Evolutionary conservation across 2,797 vertebrate genomes (phyloP), one percentile per base, ranked within the genome.

Genomic region (Harpagifer antarcticus): DNA sequence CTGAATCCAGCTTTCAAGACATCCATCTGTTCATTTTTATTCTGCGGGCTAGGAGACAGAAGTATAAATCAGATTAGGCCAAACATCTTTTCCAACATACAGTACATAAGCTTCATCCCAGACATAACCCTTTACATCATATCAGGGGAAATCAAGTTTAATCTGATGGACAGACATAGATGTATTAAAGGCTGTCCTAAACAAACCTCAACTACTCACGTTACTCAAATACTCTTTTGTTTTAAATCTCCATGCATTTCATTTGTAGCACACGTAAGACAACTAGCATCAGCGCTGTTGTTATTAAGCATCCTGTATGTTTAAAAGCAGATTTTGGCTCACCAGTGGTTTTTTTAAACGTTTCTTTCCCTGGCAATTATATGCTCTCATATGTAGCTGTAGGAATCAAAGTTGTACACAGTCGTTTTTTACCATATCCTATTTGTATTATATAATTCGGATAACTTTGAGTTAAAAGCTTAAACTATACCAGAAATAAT

Each of bases 1-100:
- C 17, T 6, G 49, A 77, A 52, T 78, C 31, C 43, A 53, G 79
- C 79, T 86, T 86, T 84, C 78, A 90, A 89, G 68, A 20, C 15
- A n/a, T 66, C 81, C 76, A 83, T 90, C 81, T 89, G 79, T 77
- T 74, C 10, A 0, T 11, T 64, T 16, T 23, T 60, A 74, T 27
- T 64, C 66, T 58, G 15, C 57, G 69, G 59, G 40, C 65, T 23
- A 12, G 48, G 60, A 71, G 74, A 79, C 37, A 75, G 47, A 76
- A 62, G 33, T 74, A 63, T 42, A 68, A 31, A 77, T 76, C 58
- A 53, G 61, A 69, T 58, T 67, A 50, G 58, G 54, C 2, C 11
- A 37, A 45, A 65, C 27, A 17, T 74, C 66, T 42, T 73, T 74
- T 60, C 42, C 72, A 74, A 79, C 44, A 52, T 68, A 43, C 19